A percentile compares a stretch with the other conserved stretches of the same genome.
phyloP scores from a whole-genome alignment of 1,140 invertebrate genomes.

The Drosophila ironensis region DNA sequence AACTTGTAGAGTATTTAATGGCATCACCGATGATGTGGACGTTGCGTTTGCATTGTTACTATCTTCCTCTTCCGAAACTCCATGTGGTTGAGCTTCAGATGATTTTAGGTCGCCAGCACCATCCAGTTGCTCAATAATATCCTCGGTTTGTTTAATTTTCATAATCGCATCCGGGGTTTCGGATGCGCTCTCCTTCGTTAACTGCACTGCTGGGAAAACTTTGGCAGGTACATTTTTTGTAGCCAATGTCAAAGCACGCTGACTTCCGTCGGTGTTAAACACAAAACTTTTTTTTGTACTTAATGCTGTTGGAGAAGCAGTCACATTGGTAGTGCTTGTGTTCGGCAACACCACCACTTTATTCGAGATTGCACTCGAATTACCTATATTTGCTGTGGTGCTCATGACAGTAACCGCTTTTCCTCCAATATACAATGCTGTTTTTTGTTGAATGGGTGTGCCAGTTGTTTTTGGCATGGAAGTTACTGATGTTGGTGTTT shows the following conservation, averaged over 20 bases:
- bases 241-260: slow-evolving; percentile 54
- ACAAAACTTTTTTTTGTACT: slow-evolving; percentile 73
- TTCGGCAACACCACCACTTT: slow-evolving; percentile 80
- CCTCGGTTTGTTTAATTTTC: slow-evolving; percentile 47
- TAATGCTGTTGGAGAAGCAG: slow-evolving; percentile 14
- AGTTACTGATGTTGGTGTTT: slow-evolving; percentile 15
- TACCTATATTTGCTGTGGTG: slow-evolving; percentile 63
- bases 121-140: slow-evolving; percentile 81
- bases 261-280: slow-evolving; percentile 52
- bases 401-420: slow-evolving; percentile 88
- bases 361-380: slow-evolving; percentile 9
- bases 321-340: background rate
- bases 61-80: slow-evolving; percentile 16
- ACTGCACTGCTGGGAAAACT: slow-evolving; percentile 57
- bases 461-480: slow-evolving; percentile 25
- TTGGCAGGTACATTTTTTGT: slow-evolving; percentile 67
- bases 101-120: slow-evolving; percentile 53
- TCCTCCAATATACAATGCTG: slow-evolving; percentile 85
- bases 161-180: slow-evolving; percentile 27
- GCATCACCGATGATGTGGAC: slow-evolving; percentile 17
- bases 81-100: background rate
- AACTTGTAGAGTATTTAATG: too few relatives aligned
- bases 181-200: slow-evolving; percentile 44
- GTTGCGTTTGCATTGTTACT: slow-evolving; percentile 21
- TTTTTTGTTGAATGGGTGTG: slow-evolving; percentile 82